Base-by-base conservation (phyloP, 2,113 vertebrate species). In the Rhinogobius similis region DNA sequence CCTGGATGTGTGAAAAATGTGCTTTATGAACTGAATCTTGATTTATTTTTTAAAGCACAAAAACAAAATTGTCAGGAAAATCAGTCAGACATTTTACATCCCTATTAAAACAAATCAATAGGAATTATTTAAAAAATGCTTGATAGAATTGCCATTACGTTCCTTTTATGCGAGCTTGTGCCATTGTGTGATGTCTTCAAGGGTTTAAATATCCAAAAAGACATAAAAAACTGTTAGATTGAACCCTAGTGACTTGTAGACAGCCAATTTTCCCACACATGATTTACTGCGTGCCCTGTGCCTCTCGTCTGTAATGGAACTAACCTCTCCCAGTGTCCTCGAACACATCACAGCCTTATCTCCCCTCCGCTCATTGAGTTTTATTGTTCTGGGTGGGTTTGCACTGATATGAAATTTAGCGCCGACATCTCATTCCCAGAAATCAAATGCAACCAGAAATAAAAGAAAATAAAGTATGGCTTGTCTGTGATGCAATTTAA, bases 241-340 rank as follows among this genome's bases (percentile, higher is more conserved):
- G 92, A 90, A 90, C 63, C 43, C 32, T 43, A 11, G 65, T 80
- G 69, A 71, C 67, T 67, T 67, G 39, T 62, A 73, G 81, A 77
- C 72, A 72, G 77, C 76, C 85, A 87, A 84, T 91, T 85, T 90
- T 69, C 48, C 41, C 46, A n/a, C 68, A 65, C 71, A 75, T 87
- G 58, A 70, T 72, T 75, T 65, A 72, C 36, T 11, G 26, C 52
- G 59, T 71, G 72, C 56, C 29, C 62, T 66, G 8, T 70, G 63
- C 72, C 43, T 24, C 56, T 55, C 59, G 52, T 68, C 29, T 10
- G 24, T 74, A 72, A 67, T 65, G 27, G n/a, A 62, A 18, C 70
- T n/a, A n/a, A 70, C 55, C 36, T 36, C 26, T 46, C 72, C 26
- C 24, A 53, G 26, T 77, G 62, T 46, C 27, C 39, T 26, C 38